Conservation (phyloP, 2,113 vertebrate species). For the Ageneiosus marmoratus region DNA sequence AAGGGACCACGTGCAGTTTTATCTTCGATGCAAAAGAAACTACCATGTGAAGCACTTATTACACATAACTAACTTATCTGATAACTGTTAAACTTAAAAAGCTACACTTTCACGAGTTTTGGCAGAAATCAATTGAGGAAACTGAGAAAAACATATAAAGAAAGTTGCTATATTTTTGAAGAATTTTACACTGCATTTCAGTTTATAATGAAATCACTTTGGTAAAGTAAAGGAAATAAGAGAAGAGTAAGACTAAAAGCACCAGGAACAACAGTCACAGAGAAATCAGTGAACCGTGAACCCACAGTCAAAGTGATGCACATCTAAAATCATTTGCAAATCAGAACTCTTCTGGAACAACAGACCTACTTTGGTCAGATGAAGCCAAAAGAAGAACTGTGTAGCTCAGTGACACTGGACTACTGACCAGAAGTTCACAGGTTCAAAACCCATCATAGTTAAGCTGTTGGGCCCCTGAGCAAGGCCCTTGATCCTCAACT, state of each 20-base stretch:
- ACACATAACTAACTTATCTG: neutral
- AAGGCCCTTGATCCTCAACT: too few relatives aligned
- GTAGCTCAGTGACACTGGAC: too few relatives aligned
- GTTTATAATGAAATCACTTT: neutral
- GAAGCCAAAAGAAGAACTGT: too few relatives aligned
- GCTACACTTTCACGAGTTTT: neutral
- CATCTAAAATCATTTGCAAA: neutral
- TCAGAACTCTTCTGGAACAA: neutral
- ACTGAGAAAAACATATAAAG: neutral
- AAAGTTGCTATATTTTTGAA: neutral
- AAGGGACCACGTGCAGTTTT: neutral
- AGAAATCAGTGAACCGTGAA: neutral
- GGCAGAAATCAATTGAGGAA: neutral
- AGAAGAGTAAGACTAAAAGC: neutral
- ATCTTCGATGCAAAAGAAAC: neutral
- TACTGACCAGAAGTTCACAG: too few relatives aligned
- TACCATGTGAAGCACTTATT: neutral
- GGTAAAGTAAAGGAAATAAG: neutral
- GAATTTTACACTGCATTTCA: neutral
- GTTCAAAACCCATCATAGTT: too few relatives aligned
- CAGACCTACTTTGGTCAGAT: neutral
- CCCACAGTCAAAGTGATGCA: neutral
- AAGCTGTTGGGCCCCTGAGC: too few relatives aligned
- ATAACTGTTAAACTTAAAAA: neutral
- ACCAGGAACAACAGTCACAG: neutral